Evolutionary conservation across 2,797 vertebrate species (phyloP), one percentile per base, ranked within the genome.

Genomic region (Labeo calbasu): DNA sequence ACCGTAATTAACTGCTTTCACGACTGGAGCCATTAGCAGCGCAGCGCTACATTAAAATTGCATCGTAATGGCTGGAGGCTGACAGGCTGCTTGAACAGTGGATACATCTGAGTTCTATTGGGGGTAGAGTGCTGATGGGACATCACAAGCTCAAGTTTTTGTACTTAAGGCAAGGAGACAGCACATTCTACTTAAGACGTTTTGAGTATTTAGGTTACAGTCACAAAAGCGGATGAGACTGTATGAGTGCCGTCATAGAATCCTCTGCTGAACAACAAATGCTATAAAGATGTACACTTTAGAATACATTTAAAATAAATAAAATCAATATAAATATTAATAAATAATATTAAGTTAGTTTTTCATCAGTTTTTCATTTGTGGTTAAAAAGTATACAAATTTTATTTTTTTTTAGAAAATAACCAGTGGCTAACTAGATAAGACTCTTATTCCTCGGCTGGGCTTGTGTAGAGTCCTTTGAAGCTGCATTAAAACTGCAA

Each of bases 1-100:
- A 77, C 4, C 4, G 23, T 83, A 86, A 84, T 84, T 81, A 79
- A 61, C 59, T 25, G 48, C 46, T 46, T 73, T 82, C 63, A 57
- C 10, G 69, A 55, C 75, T 55, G 61, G 68, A 78, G 63, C 79
- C 82, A 82, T 86, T 85, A 85, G 48, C 4, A 50, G 57, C 17
- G n/a, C 66, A 48, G 53, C 40, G 17, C 46, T 57, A 53, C 80
- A 75, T 88, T 83, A 88, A 87, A 87, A 71, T 83, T 77, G 55
- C 53, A 85, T 83, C 77, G 55, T 21, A 65, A 69, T 57, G 69
- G 68, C 79, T 93, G 92, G 94, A 93, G 91, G 91, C 90, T 84
- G 85, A 82, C 77, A 84, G 84, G 89, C 83, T 80, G 28, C 78
- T 63, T 21, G 77, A 79, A 53, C 36, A 59, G 55, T 72, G 40